Evolutionary conservation across 2,113 vertebrate genomes (phyloP), one percentile per base, ranked within the genome.

Genomic region (Gopherus flavomarginatus): DNA sequence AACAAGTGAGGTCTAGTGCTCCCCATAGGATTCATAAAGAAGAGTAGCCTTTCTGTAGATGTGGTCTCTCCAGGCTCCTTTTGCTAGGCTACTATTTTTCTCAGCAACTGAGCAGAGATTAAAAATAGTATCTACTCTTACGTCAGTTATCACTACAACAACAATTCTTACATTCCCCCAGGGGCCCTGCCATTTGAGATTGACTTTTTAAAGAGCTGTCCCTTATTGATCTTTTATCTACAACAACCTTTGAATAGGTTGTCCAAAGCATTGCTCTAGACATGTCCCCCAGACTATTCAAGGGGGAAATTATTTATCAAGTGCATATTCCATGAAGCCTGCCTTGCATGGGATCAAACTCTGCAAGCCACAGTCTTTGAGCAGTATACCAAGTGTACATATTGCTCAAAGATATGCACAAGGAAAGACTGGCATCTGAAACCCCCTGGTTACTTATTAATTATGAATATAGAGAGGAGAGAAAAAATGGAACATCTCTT

Each of bases 371-470:
- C 35, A 81, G 49, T 11, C 24, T 79, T 47, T 12, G 27, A 13
- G 54, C 56, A 81, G 27, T 13, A 80, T 93, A 69, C 0, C 47
- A 54, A 65, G 85, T 24, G 22, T 11, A 50, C 1, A 78, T n/a
- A 26, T 83, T 79, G 47, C 80, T 59, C 47, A 42, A 38, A 50
- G 47, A 29, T 65, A 29, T 0, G 0, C 13, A 22, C 2, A n/a
- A 29, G 49, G 79, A 78, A 59, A 26, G 21, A 12, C 21, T 78
- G 38, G 6, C 16, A 56, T 90, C 83, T 87, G 49, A 89, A 79
- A 75, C 50, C 19, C 59, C 69, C 19, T 5, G 16, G 21, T 19
- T 50, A 21, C 0, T 0, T 31, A 7, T 83, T 21, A 53, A 38
- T 54, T 95, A 78, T 54, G 69, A 91, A 81, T 22, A 29, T 1